Conservation (phyloP, 1,140 invertebrate genomes). For the Magallana gigas region DNA sequence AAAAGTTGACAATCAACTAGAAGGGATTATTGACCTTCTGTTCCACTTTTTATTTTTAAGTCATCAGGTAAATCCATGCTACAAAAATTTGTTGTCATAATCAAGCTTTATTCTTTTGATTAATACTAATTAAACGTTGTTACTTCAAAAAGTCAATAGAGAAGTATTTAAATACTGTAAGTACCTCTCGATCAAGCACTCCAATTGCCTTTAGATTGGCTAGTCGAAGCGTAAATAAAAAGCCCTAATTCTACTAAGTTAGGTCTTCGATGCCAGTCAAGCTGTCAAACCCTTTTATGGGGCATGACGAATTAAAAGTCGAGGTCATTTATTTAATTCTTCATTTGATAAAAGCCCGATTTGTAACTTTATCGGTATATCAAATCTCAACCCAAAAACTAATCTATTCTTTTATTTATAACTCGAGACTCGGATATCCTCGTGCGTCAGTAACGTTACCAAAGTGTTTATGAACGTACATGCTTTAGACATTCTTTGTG, state of each 20-base stretch:
- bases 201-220: background rate
- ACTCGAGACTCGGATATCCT: background rate
- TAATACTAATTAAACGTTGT: too few relatives aligned
- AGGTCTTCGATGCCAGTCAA: background rate
- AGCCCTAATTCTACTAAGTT: background rate
- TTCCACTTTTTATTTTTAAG: too few relatives aligned
- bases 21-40: too few relatives aligned
- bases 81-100: too few relatives aligned
- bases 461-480: background rate
- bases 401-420: background rate
- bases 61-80: too few relatives aligned
- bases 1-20: too few relatives aligned
- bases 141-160: too few relatives aligned
- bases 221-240: background rate
- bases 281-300: background rate
- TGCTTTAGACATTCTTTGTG: background rate
- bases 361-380: slow-evolving; percentile 8
- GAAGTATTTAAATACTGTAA: too few relatives aligned
- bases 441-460: background rate
- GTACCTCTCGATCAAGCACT: background rate
- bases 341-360: slow-evolving; percentile 2
- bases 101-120: too few relatives aligned
- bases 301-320: background rate
- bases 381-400: slow-evolving; percentile 16
- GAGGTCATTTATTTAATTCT: background rate